Conservation (phyloP, 1,140 invertebrate species). For the Vanessa atalanta region DNA sequence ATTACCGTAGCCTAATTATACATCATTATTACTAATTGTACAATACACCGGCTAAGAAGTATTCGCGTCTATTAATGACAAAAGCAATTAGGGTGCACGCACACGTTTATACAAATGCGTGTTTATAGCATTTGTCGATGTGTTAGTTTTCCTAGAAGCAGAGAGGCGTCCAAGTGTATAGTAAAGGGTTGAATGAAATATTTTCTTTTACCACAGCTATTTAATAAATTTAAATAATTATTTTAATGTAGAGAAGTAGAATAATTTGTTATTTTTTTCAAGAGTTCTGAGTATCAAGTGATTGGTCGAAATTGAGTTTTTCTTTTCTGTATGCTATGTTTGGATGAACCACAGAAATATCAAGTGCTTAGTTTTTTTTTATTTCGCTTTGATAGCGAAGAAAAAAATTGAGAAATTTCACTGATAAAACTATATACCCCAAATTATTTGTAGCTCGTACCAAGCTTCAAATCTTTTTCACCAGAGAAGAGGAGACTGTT, state of each 20-base stretch:
- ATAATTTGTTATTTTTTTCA: no score
- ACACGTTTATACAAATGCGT: conserved; percentile 48
- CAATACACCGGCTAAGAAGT: conserved; percentile 75
- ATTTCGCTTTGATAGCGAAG: no score
- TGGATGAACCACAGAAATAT: no score
- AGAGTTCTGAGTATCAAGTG: no score
- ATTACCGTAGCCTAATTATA: conserved; percentile 71
- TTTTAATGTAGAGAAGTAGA: no score
- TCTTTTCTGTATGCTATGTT: no score
- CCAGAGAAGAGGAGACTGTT: no score
- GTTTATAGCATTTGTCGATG: conserved; percentile 28
- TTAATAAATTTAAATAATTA: background rate
- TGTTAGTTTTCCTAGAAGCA: conserved; percentile 28
- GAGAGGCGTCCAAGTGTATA: conserved; percentile 17
- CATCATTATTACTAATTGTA: conserved; percentile 79
- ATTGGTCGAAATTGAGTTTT: no score
- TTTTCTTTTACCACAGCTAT: conserved; percentile 20
- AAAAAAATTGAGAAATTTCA: background rate
- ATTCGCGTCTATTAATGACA: conserved; percentile 79
- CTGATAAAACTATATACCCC: no score
- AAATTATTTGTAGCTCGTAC: no score
- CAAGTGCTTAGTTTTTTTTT: no score
- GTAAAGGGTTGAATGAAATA: conserved; percentile 27
- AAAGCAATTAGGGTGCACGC: conserved; percentile 76
- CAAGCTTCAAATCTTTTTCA: no score